These are phyloP conservation scores for Eueides isabella DNA, from an alignment of 1,140 invertebrate genomes.

Conservation along the genomic window DNA sequence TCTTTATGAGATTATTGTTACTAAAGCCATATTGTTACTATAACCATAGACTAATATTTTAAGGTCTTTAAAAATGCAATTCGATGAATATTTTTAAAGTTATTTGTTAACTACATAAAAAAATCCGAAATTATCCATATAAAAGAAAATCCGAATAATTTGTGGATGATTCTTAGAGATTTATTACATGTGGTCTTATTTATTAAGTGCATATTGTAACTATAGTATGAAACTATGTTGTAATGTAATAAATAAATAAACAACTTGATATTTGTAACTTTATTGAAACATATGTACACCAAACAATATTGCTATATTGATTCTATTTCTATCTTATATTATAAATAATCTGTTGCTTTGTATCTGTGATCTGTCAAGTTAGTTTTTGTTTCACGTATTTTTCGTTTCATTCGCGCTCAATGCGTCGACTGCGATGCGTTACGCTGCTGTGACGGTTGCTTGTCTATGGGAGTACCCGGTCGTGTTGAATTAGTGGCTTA, in stretches of 20 bases:
- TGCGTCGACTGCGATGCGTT: constrained; percentile 65
- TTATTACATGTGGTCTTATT: too few relatives aligned
- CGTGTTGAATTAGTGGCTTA: constrained; percentile 70
- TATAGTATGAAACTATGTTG: too few relatives aligned
- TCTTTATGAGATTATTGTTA: background rate
- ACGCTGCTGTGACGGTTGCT: constrained; percentile 55
- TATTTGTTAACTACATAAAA: too few relatives aligned
- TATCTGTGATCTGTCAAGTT: constrained; percentile 26
- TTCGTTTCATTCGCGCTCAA: constrained; percentile 75
- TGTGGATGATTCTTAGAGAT: too few relatives aligned
- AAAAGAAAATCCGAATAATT: too few relatives aligned
- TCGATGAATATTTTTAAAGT: background rate
- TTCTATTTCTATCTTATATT: background rate
- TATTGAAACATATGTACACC: background rate
- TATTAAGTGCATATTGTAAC: too few relatives aligned
- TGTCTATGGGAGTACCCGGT: constrained; percentile 72
- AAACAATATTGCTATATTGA: background rate
- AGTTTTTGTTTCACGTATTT: constrained; percentile 42
- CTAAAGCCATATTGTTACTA: too few relatives aligned
- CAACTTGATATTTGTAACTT: background rate
- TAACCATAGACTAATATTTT: background rate
- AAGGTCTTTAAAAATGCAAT: background rate
- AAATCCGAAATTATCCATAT: too few relatives aligned
- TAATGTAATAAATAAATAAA: background rate
- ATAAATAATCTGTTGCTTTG: background rate